These are phyloP conservation scores for Drosophila sp. DNA, from an alignment of 1,140 invertebrate genomes.

Conservation along the genomic window DNA sequence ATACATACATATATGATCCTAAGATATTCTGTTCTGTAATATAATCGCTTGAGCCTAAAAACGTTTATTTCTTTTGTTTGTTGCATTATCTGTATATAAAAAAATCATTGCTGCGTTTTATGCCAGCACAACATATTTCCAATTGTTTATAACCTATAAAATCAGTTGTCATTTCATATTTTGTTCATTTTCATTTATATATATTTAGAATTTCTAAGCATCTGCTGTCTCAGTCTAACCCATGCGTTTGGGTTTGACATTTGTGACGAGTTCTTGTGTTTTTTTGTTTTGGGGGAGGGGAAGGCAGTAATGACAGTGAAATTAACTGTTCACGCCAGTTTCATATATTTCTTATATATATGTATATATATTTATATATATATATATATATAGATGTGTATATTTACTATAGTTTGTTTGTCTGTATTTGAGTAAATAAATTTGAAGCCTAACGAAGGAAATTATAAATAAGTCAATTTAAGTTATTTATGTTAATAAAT, in stretches of 20 bases:
- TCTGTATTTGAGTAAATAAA: slow-evolving; percentile 61
- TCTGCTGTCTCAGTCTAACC: slow-evolving; percentile 31
- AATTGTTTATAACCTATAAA: slow-evolving; percentile 50
- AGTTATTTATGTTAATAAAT: slow-evolving; percentile 37
- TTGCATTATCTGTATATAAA: slow-evolving; percentile 29
- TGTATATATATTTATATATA: slow-evolving; percentile 16
- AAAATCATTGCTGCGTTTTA: slow-evolving; percentile 27
- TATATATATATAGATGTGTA: slow-evolving; percentile 7
- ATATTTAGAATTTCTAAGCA: slow-evolving; percentile 41
- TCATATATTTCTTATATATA: slow-evolving; percentile 5
- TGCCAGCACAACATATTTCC: slow-evolving; percentile 38
- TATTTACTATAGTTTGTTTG: slow-evolving; percentile 22
- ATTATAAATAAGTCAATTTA: slow-evolving; percentile 22
- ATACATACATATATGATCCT: not conserved
- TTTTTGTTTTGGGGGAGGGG: not conserved
- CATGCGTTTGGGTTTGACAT: slow-evolving; percentile 25
- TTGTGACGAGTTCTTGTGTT: not conserved
- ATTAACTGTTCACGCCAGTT: not conserved
- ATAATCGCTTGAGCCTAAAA: not conserved
- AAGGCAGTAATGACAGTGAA: slow-evolving; percentile 6
- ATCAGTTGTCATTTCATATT: slow-evolving; percentile 22
- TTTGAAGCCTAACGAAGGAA: slow-evolving; percentile 55
- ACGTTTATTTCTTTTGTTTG: not conserved
- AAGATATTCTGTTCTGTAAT: slow-evolving; percentile 1
- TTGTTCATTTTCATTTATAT: not conserved